These are phyloP conservation scores for Malurus splendens DNA, from an alignment of 2,797 vertebrate genomes.

Conservation along the genomic window DNA sequence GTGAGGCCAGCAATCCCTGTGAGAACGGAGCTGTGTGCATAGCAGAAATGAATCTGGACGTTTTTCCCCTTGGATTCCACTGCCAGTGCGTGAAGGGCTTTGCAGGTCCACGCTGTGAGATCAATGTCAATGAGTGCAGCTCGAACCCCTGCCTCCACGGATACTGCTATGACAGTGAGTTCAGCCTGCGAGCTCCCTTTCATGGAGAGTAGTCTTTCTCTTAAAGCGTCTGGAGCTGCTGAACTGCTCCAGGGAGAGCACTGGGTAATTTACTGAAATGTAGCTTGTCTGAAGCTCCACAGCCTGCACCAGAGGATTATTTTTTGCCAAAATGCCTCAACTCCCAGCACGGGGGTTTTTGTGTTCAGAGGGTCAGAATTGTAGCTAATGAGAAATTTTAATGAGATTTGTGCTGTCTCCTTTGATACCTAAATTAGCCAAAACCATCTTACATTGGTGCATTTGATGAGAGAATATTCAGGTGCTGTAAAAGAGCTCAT, in stretches of 20 bases:
- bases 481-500: slow-evolving; percentile 4
- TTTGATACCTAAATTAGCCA: slow-evolving; percentile 63
- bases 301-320: slow-evolving; percentile 18
- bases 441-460: slow-evolving; percentile 38
- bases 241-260: slow-evolving; percentile 33
- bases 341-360: slow-evolving; percentile 34
- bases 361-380: slow-evolving; percentile 54
- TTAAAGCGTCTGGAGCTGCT: slow-evolving; percentile 8
- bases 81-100: slow-evolving; percentile 77
- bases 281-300: neutral
- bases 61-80: slow-evolving; percentile 78
- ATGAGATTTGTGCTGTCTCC: slow-evolving; percentile 67
- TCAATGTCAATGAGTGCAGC: slow-evolving; percentile 80
- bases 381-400: slow-evolving; percentile 71
- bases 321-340: slow-evolving; percentile 55
- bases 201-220: neutral
- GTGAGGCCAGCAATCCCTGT: slow-evolving; percentile 77
- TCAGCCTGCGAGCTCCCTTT: neutral
- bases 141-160: slow-evolving; percentile 79
- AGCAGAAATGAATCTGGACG: slow-evolving; percentile 74
- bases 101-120: slow-evolving; percentile 79
- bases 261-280: slow-evolving; percentile 24
- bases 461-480: slow-evolving; percentile 55
- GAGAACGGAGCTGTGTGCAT: slow-evolving; percentile 77
- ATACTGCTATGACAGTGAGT: slow-evolving; percentile 81